Evolutionary conservation across 1,140 invertebrate species (phyloP), one percentile per base, ranked within the genome.

Genomic region (Brachionus rotundiformis): DNA sequence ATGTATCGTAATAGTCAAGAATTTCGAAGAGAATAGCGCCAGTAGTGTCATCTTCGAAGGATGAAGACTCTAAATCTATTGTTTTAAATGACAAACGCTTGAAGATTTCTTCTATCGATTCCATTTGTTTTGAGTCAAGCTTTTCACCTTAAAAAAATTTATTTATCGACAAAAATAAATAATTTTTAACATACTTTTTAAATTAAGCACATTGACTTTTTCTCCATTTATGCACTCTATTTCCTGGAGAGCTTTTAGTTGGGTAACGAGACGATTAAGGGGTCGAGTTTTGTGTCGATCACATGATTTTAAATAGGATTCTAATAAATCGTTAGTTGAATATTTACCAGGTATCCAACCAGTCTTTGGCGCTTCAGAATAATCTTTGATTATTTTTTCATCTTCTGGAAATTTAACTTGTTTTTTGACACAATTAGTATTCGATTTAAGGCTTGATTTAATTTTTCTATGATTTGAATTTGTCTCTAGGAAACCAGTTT

Each of bases 1-100:
- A 91, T 54, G 93, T 93, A 85, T 95, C 93, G 88, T 95, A 95
- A 87, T 94, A 95, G 86, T 95, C 94, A 83, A 95, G 91, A 93
- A 95, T 95, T 86, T 95, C 94, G 88, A 94, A 95, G 47, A 95
- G 86, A 49, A 93, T 92, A 23, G 33, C 44, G 47, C 59, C 41
- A 13, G 68, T 33, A 8, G 81, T 61, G 27, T 47, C 31, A 27
- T 83, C 82, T 77, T 83, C 83, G 49, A 83, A 76, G 73, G 27
- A 41, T 27, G 90, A 90, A 65, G 90, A 88, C 86, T 93, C 91
- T 44, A 93, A 86, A 87, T 93, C 91, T 47, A 93, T 84, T 83
- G 90, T 89, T 82, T 90, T 86, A 87, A 93, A 93, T 86, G 92
- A 92, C 33, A 93, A 89, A 86, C 92, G 87, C 86, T 92, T 92